Percentiles rank a stretch among this genome's conserved stretches.
These are phyloP conservation scores for Probosciger aterrimus DNA, from an alignment of 2,113 vertebrate genomes.

Conservation along the genomic window DNA sequence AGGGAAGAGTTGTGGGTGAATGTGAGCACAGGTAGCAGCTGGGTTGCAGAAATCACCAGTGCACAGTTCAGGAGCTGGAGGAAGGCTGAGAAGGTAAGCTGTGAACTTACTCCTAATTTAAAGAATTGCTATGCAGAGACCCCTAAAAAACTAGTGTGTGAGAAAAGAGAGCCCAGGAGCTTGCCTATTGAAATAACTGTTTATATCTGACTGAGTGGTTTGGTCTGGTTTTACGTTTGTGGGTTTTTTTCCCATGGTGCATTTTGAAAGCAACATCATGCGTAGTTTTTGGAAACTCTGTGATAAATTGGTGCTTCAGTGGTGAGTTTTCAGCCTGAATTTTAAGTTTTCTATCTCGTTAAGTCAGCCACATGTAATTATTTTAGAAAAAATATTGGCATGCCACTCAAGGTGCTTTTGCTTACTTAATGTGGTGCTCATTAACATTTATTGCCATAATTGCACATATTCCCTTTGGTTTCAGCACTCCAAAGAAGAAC, in stretches of 20 bases:
- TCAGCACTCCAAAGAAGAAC: neutral
- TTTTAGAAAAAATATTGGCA: neutral
- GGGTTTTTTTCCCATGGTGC: neutral
- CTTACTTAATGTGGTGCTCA: neutral
- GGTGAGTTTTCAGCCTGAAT: neutral
- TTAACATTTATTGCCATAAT: constrained; percentile 5
- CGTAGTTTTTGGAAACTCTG: neutral
- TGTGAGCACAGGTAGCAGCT: neutral
- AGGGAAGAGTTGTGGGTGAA: neutral
- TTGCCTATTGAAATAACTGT: neutral
- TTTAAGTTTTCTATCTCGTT: neutral
- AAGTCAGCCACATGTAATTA: neutral
- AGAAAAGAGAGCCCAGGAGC: neutral
- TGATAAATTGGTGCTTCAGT: neutral
- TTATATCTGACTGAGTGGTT: neutral
- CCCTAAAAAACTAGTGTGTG: neutral
- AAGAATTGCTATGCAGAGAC: neutral
- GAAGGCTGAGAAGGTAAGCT: neutral
- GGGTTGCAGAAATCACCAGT: neutral
- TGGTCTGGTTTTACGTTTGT: neutral
- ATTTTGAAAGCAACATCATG: neutral
- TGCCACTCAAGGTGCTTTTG: constrained; percentile 1
- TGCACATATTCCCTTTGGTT: constrained; percentile 4
- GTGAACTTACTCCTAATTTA: neutral
- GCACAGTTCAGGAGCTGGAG: neutral